phyloP scores from a whole-genome alignment of 2,797 vertebrate species.

The Enteromius fasciolatus region DNA sequence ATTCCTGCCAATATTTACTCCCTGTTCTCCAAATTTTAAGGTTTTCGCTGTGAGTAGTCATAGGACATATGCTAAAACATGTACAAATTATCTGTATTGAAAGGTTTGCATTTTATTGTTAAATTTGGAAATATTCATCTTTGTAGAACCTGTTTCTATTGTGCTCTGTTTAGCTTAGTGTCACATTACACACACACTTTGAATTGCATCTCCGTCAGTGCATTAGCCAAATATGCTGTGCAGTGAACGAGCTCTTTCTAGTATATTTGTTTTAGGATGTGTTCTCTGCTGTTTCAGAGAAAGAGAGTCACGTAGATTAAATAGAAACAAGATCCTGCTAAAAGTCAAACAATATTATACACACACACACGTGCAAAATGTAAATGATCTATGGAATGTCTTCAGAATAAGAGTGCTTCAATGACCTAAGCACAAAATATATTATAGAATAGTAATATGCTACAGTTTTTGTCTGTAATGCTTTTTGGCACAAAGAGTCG shows the following conservation, averaged over 20 bases:
- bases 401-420: background rate
- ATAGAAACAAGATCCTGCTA: background rate
- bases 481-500: background rate
- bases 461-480: background rate
- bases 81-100: background rate
- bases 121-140: background rate
- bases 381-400: background rate
- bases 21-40: background rate
- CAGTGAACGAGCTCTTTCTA: background rate
- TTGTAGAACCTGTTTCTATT: background rate
- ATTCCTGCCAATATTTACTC: slow-evolving; percentile 21
- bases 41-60: background rate
- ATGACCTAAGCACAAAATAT: background rate
- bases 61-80: background rate
- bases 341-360: background rate
- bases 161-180: no score
- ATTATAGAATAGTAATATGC: background rate
- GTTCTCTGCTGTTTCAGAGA: background rate
- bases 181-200: background rate
- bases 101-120: background rate
- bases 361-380: background rate
- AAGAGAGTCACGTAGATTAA: slow-evolving; percentile 10
- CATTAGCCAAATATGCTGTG: background rate
- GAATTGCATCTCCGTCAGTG: background rate
- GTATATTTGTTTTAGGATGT: slow-evolving; percentile 25